Conservation (phyloP, 2,113 vertebrate genomes). For the Pelecanus crispus region DNA sequence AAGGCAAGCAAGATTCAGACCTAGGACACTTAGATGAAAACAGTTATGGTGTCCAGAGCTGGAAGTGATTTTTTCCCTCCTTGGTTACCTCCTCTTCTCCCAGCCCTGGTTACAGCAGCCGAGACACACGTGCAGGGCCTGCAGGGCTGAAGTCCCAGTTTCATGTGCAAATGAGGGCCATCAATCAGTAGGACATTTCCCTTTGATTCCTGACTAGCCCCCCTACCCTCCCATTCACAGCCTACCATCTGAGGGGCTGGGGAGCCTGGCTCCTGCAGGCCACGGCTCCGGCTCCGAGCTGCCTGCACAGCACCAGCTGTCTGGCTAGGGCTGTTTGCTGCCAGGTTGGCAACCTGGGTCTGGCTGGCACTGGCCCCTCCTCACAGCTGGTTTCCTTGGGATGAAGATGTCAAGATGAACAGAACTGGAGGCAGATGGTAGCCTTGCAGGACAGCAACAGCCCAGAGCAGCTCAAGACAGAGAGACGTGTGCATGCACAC, state of each 20-base stretch:
- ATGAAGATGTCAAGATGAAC: constrained; percentile 16
- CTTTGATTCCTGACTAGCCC: constrained; percentile 24
- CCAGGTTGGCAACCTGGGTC: constrained; percentile 20
- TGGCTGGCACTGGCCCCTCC: not conserved
- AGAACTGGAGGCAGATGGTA: constrained; percentile 26
- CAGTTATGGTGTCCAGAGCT: not conserved
- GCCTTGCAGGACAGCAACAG: not conserved
- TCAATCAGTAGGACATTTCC: constrained; percentile 46
- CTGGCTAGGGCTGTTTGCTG: not conserved
- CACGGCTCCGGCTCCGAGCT: not conserved
- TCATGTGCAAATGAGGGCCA: constrained; percentile 65
- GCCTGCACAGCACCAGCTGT: not conserved
- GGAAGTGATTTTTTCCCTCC: not conserved
- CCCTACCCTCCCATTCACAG: constrained; percentile 21
- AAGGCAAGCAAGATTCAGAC: not conserved
- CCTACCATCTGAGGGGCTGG: not conserved
- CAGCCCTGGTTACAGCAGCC: constrained; percentile 2
- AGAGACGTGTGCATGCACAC: not conserved
- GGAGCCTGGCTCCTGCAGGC: not conserved
- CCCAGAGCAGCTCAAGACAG: not conserved
- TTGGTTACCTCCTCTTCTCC: not conserved
- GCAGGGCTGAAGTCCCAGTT: constrained; percentile 30
- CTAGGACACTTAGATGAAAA: not conserved
- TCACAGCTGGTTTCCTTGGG: constrained; percentile 24
- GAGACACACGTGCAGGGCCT: constrained; percentile 23